A percentile compares a stretch with the other conserved stretches of the same genome.
phyloP scores from a whole-genome alignment of 2,797 vertebrate species.

The Sitta carolinensis region DNA sequence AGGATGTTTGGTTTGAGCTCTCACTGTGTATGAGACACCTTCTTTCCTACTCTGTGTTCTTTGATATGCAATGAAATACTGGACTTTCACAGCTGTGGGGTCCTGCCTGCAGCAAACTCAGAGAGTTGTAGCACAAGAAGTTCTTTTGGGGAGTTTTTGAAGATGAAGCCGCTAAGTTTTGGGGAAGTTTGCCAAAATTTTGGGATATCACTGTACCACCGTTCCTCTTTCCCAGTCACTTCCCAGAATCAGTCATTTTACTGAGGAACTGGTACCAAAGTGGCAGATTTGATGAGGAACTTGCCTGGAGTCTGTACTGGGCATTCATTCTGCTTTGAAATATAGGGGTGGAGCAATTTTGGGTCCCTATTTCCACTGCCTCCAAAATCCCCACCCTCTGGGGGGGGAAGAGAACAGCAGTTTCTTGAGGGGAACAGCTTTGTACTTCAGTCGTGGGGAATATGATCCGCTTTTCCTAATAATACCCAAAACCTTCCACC shows the following conservation, averaged over 20 bases:
- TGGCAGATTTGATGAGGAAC: not conserved
- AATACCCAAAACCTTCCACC: not conserved
- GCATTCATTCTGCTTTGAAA: not conserved
- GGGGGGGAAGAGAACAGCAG: not conserved
- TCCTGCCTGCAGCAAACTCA: not conserved
- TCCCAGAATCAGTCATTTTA: not conserved
- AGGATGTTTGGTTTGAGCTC: not conserved
- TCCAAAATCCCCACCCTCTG: not conserved
- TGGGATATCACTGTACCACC: not conserved
- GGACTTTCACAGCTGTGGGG: not conserved
- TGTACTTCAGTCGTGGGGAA: not conserved
- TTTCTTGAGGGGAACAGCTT: not conserved
- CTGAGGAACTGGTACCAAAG: not conserved
- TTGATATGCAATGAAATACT: not conserved
- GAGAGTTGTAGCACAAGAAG: not conserved
- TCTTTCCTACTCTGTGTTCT: not conserved
- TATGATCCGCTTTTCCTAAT: not conserved
- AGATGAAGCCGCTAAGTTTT: not conserved
- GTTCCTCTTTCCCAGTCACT: not conserved
- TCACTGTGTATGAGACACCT: not conserved
- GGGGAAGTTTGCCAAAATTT: not conserved
- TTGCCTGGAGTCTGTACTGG: not conserved
- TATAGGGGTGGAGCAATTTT: not conserved
- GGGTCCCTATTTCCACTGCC: not conserved
- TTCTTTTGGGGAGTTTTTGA: not conserved